Conservation (phyloP, 2,888 invertebrate species). For the Labia minor region DNA sequence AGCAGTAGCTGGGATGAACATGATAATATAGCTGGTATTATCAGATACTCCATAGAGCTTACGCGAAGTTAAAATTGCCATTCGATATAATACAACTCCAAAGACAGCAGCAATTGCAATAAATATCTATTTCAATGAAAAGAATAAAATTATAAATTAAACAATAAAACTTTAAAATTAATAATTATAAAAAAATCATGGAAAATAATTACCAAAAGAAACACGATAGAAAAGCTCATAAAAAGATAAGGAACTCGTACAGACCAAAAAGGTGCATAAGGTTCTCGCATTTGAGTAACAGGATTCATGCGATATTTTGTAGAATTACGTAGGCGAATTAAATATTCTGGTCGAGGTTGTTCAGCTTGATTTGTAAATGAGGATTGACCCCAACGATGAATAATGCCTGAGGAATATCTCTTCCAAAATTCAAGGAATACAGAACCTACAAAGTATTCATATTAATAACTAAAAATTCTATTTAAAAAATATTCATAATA, state of each 20-base stretch:
- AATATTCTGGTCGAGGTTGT: conserved; percentile 66
- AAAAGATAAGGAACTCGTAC: conserved; percentile 58
- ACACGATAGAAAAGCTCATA: conserved; percentile 56
- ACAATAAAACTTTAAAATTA: conserved; percentile 16
- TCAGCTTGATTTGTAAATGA: conserved; percentile 62
- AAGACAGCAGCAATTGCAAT: conserved; percentile 62
- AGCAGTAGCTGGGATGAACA: conserved; percentile 63
- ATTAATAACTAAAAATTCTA: not conserved
- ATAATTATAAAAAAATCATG: not conserved
- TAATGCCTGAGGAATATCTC: conserved; percentile 60
- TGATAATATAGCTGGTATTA: conserved; percentile 46
- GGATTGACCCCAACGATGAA: conserved; percentile 73
- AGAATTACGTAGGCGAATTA: conserved; percentile 47
- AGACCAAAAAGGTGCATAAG: conserved; percentile 66
- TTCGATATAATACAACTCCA: conserved; percentile 65
- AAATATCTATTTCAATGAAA: conserved; percentile 26
- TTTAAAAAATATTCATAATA: not conserved
- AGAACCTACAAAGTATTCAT: conserved; percentile 38
- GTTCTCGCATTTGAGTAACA: conserved; percentile 51
- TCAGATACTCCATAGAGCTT: conserved; percentile 41
- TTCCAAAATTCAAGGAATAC: conserved; percentile 77
- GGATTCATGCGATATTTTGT: conserved; percentile 44
- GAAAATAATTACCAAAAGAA: conserved; percentile 45
- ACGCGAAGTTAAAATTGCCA: conserved; percentile 51
- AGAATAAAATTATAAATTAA: conserved; percentile 31